A percentile compares a stretch with the other conserved stretches of the same genome.
Evolutionary conservation across 1,140 invertebrate species (phyloP).

Genomic region (Ips nitidus): DNA sequence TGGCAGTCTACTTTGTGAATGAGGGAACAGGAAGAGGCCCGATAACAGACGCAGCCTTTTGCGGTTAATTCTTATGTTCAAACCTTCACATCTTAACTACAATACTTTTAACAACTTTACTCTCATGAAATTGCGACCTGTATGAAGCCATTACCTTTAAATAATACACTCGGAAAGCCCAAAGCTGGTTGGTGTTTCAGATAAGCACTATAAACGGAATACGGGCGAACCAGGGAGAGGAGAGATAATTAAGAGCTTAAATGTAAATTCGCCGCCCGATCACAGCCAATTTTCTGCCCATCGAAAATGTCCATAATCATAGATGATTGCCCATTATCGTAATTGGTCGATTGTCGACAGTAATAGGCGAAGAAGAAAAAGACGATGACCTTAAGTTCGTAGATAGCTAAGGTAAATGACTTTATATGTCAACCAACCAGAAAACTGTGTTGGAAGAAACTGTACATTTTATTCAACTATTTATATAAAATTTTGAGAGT

Average conservation of each 20-base stretch:
- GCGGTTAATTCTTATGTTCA: no score
- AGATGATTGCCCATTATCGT: constrained; percentile 23
- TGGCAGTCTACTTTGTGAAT: background rate
- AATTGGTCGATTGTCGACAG: constrained; percentile 23
- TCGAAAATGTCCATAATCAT: constrained; percentile 25
- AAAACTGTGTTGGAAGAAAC: no score
- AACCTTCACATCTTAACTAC: no score
- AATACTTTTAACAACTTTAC: no score
- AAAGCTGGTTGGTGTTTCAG: constrained; percentile 19
- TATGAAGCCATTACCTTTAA: background rate
- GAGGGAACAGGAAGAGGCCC: no score
- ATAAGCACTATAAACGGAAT: constrained; percentile 14
- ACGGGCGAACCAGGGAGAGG: constrained; percentile 10
- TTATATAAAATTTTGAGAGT: no score
- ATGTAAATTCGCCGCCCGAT: constrained; percentile 21
- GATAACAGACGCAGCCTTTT: no score
- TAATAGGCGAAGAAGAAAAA: constrained; percentile 5
- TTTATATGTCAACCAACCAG: no score
- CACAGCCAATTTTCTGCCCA: constrained; percentile 24
- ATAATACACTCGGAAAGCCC: background rate
- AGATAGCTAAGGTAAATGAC: no score
- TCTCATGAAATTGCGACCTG: no score
- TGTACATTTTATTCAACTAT: no score
- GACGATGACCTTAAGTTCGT: constrained; percentile 7
- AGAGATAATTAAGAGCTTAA: constrained; percentile 31